These are phyloP conservation scores for Pseudanteris insignis DNA, from an alignment of 2,888 invertebrate species.

Conservation along the genomic window DNA sequence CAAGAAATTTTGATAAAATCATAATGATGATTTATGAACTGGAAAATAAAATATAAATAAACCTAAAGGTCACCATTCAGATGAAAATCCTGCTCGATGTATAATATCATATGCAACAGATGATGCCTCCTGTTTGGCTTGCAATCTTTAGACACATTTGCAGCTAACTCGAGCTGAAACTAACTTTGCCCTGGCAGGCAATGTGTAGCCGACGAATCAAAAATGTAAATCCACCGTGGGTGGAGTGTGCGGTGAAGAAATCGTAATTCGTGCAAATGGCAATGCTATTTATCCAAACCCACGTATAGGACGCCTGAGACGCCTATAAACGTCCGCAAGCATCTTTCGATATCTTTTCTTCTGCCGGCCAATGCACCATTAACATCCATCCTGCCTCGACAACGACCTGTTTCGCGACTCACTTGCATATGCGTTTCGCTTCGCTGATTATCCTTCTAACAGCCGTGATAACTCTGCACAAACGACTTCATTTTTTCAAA, in stretches of 20 bases:
- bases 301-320: slow-evolving; percentile 29
- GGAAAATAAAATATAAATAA: too few relatives aligned
- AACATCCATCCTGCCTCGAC: slow-evolving; percentile 40
- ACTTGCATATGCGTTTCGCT: slow-evolving; percentile 40
- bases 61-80: too few relatives aligned
- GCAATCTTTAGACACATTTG: too few relatives aligned
- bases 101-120: too few relatives aligned
- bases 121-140: too few relatives aligned
- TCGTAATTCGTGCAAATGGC: slow-evolving; percentile 28
- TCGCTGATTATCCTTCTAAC: slow-evolving; percentile 49
- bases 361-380: slow-evolving; percentile 35
- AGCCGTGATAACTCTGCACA: slow-evolving; percentile 45
- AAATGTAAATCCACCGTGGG: slow-evolving; percentile 35
- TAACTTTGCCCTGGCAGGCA: not conserved
- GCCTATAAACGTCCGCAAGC: slow-evolving; percentile 40
- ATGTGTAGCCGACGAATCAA: slow-evolving; percentile 6
- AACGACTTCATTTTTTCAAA: slow-evolving; percentile 42
- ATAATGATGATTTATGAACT: too few relatives aligned
- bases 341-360: slow-evolving; percentile 37
- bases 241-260: slow-evolving; percentile 15
- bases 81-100: too few relatives aligned
- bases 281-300: slow-evolving; percentile 32
- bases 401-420: slow-evolving; percentile 44
- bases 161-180: too few relatives aligned
- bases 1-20: too few relatives aligned